These are phyloP conservation scores for Caenorhabditis zanzibari DNA, from an alignment of 2,888 invertebrate species.

Conservation along the genomic window DNA sequence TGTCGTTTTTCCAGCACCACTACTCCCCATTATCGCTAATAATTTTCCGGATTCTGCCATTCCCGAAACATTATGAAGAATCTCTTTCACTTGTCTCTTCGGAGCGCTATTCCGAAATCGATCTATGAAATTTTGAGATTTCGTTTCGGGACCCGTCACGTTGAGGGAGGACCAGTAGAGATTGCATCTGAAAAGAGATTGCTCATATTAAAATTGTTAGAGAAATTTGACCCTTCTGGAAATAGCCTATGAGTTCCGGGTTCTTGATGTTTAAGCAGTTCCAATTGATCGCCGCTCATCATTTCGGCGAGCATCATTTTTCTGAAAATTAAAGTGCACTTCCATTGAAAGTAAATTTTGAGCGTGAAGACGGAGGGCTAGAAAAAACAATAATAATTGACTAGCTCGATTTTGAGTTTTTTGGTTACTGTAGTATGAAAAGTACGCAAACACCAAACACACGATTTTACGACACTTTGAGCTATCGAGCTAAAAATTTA, in stretches of 20 bases:
- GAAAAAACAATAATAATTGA: no score
- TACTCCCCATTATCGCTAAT: slow-evolving; percentile 76
- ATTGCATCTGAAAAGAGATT: slow-evolving; percentile 44
- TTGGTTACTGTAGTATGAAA: no score
- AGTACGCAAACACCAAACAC: no score
- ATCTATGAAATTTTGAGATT: slow-evolving; percentile 46
- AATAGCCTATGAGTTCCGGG: slow-evolving; percentile 1
- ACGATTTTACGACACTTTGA: no score
- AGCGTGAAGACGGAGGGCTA: no score
- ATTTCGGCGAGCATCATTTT: slow-evolving; percentile 55
- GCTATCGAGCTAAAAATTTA: no score
- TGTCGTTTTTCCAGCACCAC: slow-evolving; percentile 91
- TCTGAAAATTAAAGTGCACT: neutral
- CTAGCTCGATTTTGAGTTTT: no score
- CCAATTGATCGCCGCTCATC: slow-evolving; percentile 19
- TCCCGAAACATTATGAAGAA: slow-evolving; percentile 74
- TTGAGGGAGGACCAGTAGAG: slow-evolving; percentile 71
- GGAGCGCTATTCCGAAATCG: slow-evolving; percentile 31
- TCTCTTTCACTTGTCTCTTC: slow-evolving; percentile 64
- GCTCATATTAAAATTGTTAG: neutral
- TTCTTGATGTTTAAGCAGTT: slow-evolving; percentile 18
- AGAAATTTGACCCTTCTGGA: slow-evolving; percentile 44
- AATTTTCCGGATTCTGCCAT: slow-evolving; percentile 74
- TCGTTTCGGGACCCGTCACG: slow-evolving; percentile 67
- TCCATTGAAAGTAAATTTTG: no score